Evolutionary conservation across 1,140 invertebrate species (phyloP), one percentile per base, ranked within the genome.

Genomic region (Brachionus koreanus): DNA sequence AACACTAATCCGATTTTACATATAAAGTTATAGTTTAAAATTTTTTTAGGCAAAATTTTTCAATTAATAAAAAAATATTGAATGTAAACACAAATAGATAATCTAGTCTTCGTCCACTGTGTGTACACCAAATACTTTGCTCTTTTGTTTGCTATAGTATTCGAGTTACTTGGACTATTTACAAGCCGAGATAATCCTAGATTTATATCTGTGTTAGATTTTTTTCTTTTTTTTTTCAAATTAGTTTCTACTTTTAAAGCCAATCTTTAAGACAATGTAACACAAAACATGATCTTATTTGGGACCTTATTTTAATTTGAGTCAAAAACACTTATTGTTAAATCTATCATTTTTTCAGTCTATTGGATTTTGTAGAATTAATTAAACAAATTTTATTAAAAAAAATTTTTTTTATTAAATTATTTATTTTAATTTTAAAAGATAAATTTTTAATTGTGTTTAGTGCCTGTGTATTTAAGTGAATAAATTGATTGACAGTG

Each of bases 1-100:
- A 19, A 16, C 33, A 5, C 37, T 69, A 69, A 69, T 69, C 65
- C 65, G 65, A 69, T 69, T 69, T 42, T 39, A 69, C 37, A 69
- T 19, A 69, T 19, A 69, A 69, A 69, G 65, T 69, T 69, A 69
- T 69, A 39, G 37, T 39, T 69, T 16, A 35, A n/a, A 39, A 65
- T 39, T 39, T 19, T 19, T 69, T 67, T 67, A 35, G 33, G 25
- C 33, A 67, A 67, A 33, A 63, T 16, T 23, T 25, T 25, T 33
- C 13, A 65, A 65, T 33, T 33, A 65, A 65, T 65, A 65, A 13
- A 65, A 65, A 33, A 65, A 65, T 33, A 65, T 65, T 33, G 33
- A 65, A 69, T 69, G 35, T 69, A 69, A 69, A 69, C 65, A 69
- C 65, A 69, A 69, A 69, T 69, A 69, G 65, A 69, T 69, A 69